Conservation (phyloP, 2,797 vertebrate species). For the Mormyrus hasselquistii region DNA sequence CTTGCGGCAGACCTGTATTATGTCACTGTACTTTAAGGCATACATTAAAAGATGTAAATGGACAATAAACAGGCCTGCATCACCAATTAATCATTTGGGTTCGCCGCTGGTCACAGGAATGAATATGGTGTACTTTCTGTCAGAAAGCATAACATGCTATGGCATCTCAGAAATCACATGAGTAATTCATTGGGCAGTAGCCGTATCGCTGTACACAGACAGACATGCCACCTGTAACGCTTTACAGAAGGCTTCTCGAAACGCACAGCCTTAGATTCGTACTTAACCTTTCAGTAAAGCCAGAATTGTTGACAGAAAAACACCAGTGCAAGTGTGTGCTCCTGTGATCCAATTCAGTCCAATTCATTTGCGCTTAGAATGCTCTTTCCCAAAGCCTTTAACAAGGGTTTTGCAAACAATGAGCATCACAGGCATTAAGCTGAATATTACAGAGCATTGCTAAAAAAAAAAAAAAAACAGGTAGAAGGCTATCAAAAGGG, state of each 20-base stretch:
- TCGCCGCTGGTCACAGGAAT: neutral
- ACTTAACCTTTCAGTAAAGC: neutral
- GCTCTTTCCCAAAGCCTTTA: neutral
- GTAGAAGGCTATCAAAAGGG: neutral
- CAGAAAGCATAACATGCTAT: neutral
- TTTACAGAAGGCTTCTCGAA: neutral
- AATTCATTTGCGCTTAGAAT: neutral
- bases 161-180: neutral
- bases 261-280: neutral
- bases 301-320: neutral
- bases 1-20: constrained; percentile 29
- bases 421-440: neutral
- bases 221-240: neutral
- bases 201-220: neutral
- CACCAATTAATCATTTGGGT: constrained; percentile 2
- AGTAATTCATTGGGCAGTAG: neutral
- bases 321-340: neutral
- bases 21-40: constrained; percentile 38
- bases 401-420: neutral
- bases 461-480: neutral
- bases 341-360: neutral
- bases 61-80: constrained; percentile 27
- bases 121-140: neutral
- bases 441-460: neutral
- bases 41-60: constrained; percentile 34